Conservation (phyloP, 2,113 vertebrate genomes). For the Pagrus major region DNA sequence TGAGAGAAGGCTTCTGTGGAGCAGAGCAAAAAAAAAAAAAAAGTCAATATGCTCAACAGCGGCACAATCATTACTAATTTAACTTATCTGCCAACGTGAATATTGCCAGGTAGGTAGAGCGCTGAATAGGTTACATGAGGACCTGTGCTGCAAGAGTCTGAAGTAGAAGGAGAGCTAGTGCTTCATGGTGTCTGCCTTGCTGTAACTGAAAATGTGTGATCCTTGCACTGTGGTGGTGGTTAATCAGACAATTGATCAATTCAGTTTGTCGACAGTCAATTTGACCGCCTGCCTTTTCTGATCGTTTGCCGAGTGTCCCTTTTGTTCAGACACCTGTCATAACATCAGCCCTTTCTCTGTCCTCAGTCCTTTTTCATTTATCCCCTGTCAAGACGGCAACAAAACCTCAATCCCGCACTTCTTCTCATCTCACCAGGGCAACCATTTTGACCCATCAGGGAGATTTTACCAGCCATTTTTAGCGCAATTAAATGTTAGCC, state of each 20-base stretch:
- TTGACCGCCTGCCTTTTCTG: constrained; percentile 13
- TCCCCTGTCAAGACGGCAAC: constrained; percentile 14
- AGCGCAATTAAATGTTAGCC: constrained; percentile 77
- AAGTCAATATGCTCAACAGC: constrained; percentile 64
- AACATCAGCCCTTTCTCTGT: constrained; percentile 22
- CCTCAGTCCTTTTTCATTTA: background rate
- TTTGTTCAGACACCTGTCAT: constrained; percentile 47
- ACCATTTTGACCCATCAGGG: constrained; percentile 56
- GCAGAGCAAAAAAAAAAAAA: constrained; percentile 24
- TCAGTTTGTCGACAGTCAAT: constrained; percentile 30
- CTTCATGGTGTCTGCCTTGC: background rate
- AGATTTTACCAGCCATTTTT: constrained; percentile 72
- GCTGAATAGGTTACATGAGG: constrained; percentile 57
- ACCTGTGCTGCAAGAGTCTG: constrained; percentile 27
- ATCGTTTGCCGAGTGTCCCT: constrained; percentile 28
- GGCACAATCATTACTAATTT: constrained; percentile 75
- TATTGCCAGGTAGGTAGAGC: constrained; percentile 57
- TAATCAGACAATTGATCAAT: constrained; percentile 38
- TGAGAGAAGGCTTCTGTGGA: constrained; percentile 31
- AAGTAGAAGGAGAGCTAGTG: constrained; percentile 3
- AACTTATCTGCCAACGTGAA: constrained; percentile 65
- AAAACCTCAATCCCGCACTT: constrained; percentile 4
- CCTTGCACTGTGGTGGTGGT: background rate
- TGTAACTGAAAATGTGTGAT: constrained; percentile 17
- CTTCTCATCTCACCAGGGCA: constrained; percentile 43